These are phyloP conservation scores for Lynx canadensis DNA, from an alignment of 2,113 vertebrate genomes.

Conservation along the genomic window DNA sequence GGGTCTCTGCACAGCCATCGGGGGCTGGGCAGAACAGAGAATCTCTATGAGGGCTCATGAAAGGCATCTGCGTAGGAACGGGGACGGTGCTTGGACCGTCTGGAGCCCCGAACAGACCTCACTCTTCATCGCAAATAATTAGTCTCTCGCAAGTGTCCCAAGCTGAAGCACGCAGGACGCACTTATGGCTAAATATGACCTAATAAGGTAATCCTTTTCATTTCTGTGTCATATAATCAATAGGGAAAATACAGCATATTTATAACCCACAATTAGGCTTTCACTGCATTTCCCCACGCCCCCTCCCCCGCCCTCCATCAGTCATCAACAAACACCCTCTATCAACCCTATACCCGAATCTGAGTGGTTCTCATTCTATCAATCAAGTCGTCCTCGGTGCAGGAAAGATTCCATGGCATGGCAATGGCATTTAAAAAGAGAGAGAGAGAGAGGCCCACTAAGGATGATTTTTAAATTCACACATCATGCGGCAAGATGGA, in stretches of 20 bases:
- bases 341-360: background rate
- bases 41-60: background rate
- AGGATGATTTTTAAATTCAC: background rate
- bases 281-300: background rate
- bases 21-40: background rate
- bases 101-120: background rate
- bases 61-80: background rate
- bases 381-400: background rate
- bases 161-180: background rate
- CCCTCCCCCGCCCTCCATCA: background rate
- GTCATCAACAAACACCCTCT: background rate
- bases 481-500: background rate
- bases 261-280: slow-evolving; percentile 64
- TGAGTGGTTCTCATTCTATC: background rate
- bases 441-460: background rate
- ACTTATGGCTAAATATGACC: slow-evolving; percentile 44
- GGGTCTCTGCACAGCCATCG: background rate
- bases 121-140: slow-evolving; percentile 16
- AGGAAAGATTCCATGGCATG: background rate
- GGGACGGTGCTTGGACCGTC: background rate
- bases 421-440: too few relatives aligned
- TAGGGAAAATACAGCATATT: slow-evolving; percentile 54
- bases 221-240: slow-evolving; percentile 46
- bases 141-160: background rate
- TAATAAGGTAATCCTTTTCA: slow-evolving; percentile 60